Base-by-base conservation (phyloP, 2,113 vertebrate species). In the Heterotilapia buettikoferi region DNA sequence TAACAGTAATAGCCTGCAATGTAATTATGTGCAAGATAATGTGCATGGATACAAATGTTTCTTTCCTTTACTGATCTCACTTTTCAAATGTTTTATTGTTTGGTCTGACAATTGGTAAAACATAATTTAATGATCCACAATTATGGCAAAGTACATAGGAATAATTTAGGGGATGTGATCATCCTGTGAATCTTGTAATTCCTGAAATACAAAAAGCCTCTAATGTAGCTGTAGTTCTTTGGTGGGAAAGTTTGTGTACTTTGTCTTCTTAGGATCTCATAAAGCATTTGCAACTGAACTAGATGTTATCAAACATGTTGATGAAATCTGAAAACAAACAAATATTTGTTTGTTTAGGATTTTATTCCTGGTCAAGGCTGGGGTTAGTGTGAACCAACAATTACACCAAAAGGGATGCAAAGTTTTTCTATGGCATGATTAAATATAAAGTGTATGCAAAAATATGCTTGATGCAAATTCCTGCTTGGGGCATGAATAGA, bases 381-480 rank as follows among this genome's bases (percentile, higher is more conserved):
- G 16, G 26, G 0, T 29, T 78, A 0, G 16, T 4, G 16, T 78
- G 3, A 66, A 38, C 61, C 61, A 66, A 66, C 61, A 31, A 50
- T 52, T 52, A 76, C 40, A 47, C 68, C 14, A 73, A 21, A 21
- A 21, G n/a, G n/a, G 10, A 56, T 24, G 53, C n/a, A 24, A 24
- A 2, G 1, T 7, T 47, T 47, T 12, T 76, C 6, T 11, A 2
- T 29, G 9, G 0, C 16, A 1, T 12, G 24, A 76, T 47, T 76
- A 76, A 76, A 47, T 50, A 47, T 4, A 19, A 50, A 50, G 16
- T 31, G 14, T 31, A 76, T 76, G 24, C 71, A 76, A 18, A 73
- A 45, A 73, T 26, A 45, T 45, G 14, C 2, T 29, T 47, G 68
- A 47, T 73, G 14, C 14, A 12, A 76, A 76, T 76, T 76, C 24